Conservation (phyloP, 2,888 invertebrate genomes). For the Drosophila quasianomalipes region DNA sequence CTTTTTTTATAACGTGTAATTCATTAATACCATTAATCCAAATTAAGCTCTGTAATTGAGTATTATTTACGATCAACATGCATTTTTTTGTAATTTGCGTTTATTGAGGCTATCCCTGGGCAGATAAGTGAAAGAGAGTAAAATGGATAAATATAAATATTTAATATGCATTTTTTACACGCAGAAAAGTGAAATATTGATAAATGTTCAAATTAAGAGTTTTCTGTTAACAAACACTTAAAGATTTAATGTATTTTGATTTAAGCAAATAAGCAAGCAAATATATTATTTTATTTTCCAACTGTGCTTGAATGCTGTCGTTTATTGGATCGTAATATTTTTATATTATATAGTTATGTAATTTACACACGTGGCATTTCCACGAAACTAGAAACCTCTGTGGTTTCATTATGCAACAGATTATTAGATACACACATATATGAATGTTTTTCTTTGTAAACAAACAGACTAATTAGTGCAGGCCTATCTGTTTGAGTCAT, state of each 20-base stretch:
- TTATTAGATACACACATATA: background rate
- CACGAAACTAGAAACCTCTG: constrained; percentile 10
- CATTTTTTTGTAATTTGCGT: constrained; percentile 1
- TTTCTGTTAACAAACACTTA: background rate
- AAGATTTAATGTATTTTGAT: background rate
- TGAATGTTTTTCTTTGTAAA: constrained; percentile 5
- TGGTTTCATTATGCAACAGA: constrained; percentile 16
- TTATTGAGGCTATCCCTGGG: background rate
- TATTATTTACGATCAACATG: constrained; percentile 21
- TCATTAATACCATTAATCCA: constrained; percentile 63
- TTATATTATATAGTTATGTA: background rate
- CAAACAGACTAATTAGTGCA: constrained; percentile 38
- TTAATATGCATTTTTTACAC: background rate
- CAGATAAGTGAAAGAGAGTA: background rate
- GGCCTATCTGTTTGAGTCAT: constrained; percentile 36
- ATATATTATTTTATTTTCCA: background rate
- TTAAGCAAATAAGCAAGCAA: background rate
- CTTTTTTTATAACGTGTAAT: constrained; percentile 67
- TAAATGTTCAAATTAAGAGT: background rate
- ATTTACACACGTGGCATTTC: background rate
- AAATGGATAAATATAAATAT: background rate
- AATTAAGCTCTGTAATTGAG: constrained; percentile 58
- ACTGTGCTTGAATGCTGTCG: background rate
- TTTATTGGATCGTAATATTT: background rate
- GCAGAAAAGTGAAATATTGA: background rate